Evolutionary conservation across 2,888 invertebrate species (phyloP).

Genomic region (Coenonympha arcania): DNA sequence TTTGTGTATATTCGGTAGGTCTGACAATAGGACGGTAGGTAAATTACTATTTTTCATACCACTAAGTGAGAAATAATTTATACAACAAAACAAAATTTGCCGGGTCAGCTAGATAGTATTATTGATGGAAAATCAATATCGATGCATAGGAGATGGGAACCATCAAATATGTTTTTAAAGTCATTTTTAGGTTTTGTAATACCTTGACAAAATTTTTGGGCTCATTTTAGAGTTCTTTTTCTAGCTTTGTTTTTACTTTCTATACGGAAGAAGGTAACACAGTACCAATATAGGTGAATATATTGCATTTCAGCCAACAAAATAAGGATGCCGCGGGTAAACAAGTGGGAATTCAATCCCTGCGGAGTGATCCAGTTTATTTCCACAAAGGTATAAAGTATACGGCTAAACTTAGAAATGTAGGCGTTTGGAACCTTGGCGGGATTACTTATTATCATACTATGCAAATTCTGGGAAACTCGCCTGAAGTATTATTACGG

Average conservation of each 20-base stretch:
- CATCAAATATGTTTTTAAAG: no score
- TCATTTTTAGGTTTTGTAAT: background rate
- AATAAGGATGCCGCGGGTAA: constrained; percentile 30
- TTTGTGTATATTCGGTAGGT: no score
- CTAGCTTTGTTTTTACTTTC: background rate
- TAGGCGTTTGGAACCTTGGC: constrained; percentile 10
- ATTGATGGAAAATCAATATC: no score
- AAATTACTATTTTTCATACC: no score
- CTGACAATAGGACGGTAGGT: no score
- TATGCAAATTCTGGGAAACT: constrained; percentile 13
- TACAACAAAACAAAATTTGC: no score
- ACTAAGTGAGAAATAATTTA: no score
- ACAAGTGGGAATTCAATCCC: constrained; percentile 38
- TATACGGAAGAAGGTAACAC: background rate
- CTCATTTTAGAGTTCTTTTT: background rate
- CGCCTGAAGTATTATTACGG: constrained; percentile 1
- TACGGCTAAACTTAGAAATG: constrained; percentile 26
- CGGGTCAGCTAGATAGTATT: no score
- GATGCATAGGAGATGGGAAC: no score
- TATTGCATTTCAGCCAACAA: constrained; percentile 26
- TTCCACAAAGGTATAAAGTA: constrained; percentile 24
- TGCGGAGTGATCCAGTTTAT: constrained; percentile 33
- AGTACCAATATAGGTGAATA: constrained; percentile 19
- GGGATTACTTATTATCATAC: constrained; percentile 15
- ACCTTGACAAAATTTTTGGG: no score